Evolutionary conservation across 2,113 vertebrate genomes (phyloP).

Genomic region (Varanus salvator): DNA sequence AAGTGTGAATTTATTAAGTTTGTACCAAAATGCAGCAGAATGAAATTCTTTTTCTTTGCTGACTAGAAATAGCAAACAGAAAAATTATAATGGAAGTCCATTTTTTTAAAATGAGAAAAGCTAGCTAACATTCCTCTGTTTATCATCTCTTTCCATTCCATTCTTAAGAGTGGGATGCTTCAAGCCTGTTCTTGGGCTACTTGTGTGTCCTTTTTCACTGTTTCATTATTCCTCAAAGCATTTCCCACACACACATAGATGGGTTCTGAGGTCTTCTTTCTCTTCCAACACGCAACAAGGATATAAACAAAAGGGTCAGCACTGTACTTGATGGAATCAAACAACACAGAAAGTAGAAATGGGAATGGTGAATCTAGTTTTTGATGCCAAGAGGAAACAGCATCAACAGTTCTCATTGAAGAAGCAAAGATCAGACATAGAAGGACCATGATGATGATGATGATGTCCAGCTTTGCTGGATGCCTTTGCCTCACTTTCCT

Average conservation of each 20-base stretch:
- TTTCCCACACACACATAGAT: background rate
- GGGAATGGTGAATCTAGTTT: background rate
- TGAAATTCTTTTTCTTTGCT: too few species aligned
- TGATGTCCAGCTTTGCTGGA: accelerated
- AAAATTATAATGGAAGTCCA: background rate
- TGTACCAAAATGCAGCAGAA: too few species aligned
- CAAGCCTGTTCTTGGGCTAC: background rate
- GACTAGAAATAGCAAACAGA: background rate
- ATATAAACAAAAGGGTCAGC: background rate
- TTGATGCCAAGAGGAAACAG: background rate
- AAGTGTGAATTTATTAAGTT: too few species aligned
- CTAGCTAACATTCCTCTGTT: background rate
- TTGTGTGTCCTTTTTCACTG: accelerated
- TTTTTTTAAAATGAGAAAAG: background rate
- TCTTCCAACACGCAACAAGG: background rate
- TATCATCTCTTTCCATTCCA: background rate
- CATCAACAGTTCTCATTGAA: background rate
- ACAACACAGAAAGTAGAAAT: slow-evolving; percentile 47
- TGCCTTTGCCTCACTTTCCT: background rate
- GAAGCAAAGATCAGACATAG: slow-evolving; percentile 21
- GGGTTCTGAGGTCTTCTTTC: accelerated
- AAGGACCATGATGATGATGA: accelerated
- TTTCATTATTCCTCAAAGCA: background rate
- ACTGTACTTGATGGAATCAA: background rate
- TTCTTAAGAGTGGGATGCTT: background rate